Evolutionary conservation across 2,797 vertebrate genomes (phyloP).

Genomic region (Fringilla coelebs): DNA sequence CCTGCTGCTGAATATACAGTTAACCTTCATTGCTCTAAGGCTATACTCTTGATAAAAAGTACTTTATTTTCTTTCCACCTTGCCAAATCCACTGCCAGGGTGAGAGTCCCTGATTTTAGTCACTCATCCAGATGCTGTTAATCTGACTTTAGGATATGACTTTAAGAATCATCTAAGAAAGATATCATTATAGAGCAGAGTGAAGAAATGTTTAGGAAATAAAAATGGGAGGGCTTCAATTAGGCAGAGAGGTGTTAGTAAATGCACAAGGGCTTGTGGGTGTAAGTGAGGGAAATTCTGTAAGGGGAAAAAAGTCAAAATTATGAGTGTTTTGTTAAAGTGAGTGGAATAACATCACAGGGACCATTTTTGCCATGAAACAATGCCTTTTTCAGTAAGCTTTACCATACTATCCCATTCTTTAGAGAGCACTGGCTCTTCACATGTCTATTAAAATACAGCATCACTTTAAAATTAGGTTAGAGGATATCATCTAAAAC

Average conservation of each 20-base stretch:
- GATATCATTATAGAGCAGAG: not conserved
- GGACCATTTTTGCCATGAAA: not conserved
- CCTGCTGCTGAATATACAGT: not conserved
- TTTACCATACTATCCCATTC: not conserved
- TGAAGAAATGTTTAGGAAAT: not conserved
- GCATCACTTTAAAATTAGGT: not conserved
- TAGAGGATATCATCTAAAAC: not conserved
- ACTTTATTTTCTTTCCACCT: not conserved
- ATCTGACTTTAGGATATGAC: not conserved
- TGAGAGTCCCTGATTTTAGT: not conserved
- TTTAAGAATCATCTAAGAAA: not conserved
- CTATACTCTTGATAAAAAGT: not conserved
- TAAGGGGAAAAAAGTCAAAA: not conserved
- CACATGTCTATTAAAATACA: not conserved
- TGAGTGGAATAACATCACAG: not conserved
- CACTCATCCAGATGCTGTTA: accelerated
- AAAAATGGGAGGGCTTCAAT: not conserved
- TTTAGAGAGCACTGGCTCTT: not conserved
- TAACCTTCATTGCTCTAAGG: not conserved
- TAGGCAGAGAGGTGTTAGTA: not conserved
- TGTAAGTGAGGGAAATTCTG: not conserved
- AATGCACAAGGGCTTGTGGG: not conserved
- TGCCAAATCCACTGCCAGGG: not conserved
- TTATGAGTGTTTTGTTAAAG: not conserved
- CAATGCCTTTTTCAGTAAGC: not conserved